Evolutionary conservation across 1,140 invertebrate genomes (phyloP).

Genomic region (Druon quercuslanigerum): DNA sequence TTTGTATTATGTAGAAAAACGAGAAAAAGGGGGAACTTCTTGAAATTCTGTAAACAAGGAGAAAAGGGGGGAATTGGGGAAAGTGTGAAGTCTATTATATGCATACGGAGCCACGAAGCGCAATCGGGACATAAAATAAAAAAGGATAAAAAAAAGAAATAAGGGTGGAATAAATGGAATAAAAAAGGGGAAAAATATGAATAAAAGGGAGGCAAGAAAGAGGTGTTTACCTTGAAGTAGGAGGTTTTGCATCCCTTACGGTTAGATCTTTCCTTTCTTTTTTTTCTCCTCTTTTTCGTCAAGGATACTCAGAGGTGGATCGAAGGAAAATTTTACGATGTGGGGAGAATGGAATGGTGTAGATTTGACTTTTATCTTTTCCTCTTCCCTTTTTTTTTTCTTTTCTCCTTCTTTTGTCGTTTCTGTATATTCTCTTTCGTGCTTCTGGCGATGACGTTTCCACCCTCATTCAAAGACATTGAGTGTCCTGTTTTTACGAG

Average conservation of each 20-base stretch:
- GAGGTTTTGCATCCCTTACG: constrained; percentile 20
- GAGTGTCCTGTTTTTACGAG: constrained; percentile 30
- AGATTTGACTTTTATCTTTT: constrained; percentile 23
- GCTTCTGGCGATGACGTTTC: constrained; percentile 29
- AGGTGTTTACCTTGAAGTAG: background rate
- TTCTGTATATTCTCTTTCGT: constrained; percentile 26
- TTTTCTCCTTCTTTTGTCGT: constrained; percentile 15
- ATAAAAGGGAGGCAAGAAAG: background rate
- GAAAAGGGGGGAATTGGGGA: too few relatives aligned
- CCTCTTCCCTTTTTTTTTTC: background rate
- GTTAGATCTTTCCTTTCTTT: background rate
- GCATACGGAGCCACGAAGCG: too few relatives aligned
- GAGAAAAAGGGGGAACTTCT: too few relatives aligned
- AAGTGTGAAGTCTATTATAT: too few relatives aligned
- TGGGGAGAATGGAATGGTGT: constrained; percentile 22
- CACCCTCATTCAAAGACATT: constrained; percentile 20
- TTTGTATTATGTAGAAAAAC: too few relatives aligned
- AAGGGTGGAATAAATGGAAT: constrained; percentile 16
- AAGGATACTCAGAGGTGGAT: constrained; percentile 24
- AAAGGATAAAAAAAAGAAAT: too few relatives aligned
- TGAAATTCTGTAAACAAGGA: too few relatives aligned
- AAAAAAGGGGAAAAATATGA: constrained; percentile 7
- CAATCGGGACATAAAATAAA: too few relatives aligned
- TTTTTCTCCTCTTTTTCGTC: constrained; percentile 1
- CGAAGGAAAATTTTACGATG: constrained; percentile 27